phyloP scores from a whole-genome alignment of 2,888 invertebrate species.

The Synergus japonicus region DNA sequence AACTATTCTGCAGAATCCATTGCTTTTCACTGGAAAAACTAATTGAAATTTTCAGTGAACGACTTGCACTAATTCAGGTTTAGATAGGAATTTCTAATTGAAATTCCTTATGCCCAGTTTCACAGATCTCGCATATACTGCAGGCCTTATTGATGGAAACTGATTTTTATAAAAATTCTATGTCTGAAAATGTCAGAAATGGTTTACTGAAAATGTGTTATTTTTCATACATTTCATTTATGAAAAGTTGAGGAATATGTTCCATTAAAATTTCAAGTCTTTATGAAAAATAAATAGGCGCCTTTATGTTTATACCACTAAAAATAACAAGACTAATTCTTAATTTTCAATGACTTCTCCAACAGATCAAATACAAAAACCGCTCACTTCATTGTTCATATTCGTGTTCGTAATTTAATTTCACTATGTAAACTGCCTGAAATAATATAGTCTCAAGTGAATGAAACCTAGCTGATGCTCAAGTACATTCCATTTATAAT shows the following conservation, averaged over 20 bases:
- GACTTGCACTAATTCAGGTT: constrained; percentile 26
- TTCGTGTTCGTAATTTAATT: background rate
- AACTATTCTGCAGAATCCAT: constrained; percentile 24
- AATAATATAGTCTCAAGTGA: background rate
- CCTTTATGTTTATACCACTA: background rate
- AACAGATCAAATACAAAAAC: background rate
- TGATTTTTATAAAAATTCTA: background rate
- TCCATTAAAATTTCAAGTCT: no score
- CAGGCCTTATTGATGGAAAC: background rate
- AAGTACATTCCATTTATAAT: background rate
- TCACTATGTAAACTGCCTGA: background rate
- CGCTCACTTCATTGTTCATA: background rate
- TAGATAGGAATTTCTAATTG: constrained; percentile 38
- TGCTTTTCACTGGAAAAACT: constrained; percentile 20
- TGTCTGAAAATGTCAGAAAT: no score
- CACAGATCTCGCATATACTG: background rate
- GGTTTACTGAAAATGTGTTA: no score
- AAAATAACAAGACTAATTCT: background rate
- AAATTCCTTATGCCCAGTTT: constrained; percentile 31
- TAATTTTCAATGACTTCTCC: background rate
- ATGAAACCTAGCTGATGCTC: background rate
- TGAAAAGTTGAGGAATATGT: no score
- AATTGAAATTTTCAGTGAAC: constrained; percentile 25
- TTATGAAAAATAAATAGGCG: background rate
- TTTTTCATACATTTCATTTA: no score